A percentile compares a stretch with the other conserved stretches of the same genome.
Conservation (phyloP, 2,888 invertebrate species). For the Papilio demoleus region DNA sequence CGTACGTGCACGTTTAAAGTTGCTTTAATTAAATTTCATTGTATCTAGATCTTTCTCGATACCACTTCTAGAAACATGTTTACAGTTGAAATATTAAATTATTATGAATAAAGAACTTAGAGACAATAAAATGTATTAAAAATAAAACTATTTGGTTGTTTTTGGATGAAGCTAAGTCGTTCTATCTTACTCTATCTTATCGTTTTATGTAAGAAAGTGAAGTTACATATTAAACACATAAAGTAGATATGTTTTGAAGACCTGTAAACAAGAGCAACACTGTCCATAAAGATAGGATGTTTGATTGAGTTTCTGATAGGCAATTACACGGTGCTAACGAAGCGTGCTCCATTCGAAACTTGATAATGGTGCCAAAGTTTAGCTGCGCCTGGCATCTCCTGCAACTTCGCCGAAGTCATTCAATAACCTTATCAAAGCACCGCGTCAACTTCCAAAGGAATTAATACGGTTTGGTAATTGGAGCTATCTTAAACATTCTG, state of each 20-base stretch:
- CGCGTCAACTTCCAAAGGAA: constrained; percentile 3
- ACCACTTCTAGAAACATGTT: neutral
- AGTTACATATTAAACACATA: neutral
- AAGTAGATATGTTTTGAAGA: neutral
- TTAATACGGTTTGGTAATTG: constrained; percentile 4
- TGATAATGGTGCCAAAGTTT: constrained; percentile 22
- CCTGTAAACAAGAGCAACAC: neutral
- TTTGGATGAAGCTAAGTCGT: too few relatives aligned
- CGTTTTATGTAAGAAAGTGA: neutral
- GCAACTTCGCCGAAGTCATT: constrained; percentile 22
- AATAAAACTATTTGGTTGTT: too few relatives aligned
- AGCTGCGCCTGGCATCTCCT: neutral
- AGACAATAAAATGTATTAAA: too few relatives aligned
- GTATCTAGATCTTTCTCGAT: neutral
- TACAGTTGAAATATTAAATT: too few relatives aligned
- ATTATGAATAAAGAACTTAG: too few relatives aligned
- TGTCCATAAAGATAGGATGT: constrained; percentile 11
- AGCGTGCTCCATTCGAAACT: constrained; percentile 18
- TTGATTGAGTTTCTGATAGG: constrained; percentile 36
- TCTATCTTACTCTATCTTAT: too few relatives aligned
- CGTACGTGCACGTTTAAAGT: constrained; percentile 29
- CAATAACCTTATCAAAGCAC: constrained; percentile 17
- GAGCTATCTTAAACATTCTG: neutral
- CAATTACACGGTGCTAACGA: constrained; percentile 30
- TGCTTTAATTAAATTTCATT: neutral